phyloP scores from a whole-genome alignment of 1,140 invertebrate genomes.

The Fopius arisanus region DNA sequence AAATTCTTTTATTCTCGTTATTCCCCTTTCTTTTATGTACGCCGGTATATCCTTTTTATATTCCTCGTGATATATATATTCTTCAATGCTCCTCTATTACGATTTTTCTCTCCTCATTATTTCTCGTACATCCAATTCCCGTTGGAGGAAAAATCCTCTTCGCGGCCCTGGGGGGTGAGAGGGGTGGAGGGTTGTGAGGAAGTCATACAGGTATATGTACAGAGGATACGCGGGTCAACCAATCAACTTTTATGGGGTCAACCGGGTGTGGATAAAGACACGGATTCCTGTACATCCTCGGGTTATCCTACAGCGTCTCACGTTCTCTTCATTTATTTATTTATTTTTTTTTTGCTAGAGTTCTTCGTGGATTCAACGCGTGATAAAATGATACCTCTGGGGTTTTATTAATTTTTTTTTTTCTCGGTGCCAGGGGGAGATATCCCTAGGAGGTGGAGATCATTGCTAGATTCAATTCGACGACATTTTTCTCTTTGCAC shows the following conservation, averaged over 20 bases:
- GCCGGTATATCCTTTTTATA: not conserved
- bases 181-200: not conserved
- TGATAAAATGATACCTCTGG: not conserved
- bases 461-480: not conserved
- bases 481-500: too few relatives aligned
- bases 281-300: not conserved
- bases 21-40: constrained; percentile 1
- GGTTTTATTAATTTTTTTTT: constrained; percentile 3
- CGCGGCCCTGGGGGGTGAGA: not conserved
- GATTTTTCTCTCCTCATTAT: not conserved
- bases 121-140: constrained; percentile 20
- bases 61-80: not conserved
- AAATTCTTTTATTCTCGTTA: constrained; percentile 21
- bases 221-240: not conserved
- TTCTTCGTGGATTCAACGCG: not conserved
- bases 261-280: constrained; percentile 1
- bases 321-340: constrained; percentile 11
- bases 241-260: constrained; percentile 15
- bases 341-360: not conserved
- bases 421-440: not conserved
- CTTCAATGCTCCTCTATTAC: not conserved
- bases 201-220: not conserved
- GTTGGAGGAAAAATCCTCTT: constrained; percentile 9
- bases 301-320: not conserved
- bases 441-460: not conserved